Evolutionary conservation across 1,140 invertebrate species (phyloP).

Genomic region (Drosophila littoralis): DNA sequence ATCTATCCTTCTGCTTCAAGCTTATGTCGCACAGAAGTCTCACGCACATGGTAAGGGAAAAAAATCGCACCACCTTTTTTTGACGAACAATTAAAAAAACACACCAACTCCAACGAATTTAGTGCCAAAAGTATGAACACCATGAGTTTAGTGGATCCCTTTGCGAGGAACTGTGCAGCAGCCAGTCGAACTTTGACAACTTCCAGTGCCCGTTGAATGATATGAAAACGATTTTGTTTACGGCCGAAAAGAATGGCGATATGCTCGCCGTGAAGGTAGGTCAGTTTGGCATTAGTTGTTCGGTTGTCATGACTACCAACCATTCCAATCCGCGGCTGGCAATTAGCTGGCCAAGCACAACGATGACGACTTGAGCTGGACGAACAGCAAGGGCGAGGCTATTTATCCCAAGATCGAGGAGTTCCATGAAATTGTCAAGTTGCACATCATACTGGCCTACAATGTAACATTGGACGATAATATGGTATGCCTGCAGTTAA

Average conservation of each 20-base stretch:
- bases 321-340: neutral
- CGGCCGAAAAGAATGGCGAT: slow-evolving; percentile 76
- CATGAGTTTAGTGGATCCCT: slow-evolving; percentile 74
- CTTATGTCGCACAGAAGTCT: slow-evolving; percentile 77
- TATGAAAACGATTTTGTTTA: slow-evolving; percentile 75
- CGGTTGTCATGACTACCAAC: slow-evolving; percentile 36
- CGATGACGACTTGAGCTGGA: slow-evolving; percentile 75
- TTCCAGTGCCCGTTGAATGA: slow-evolving; percentile 74
- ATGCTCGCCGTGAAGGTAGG: slow-evolving; percentile 78
- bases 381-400: slow-evolving; percentile 59
- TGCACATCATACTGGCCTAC: slow-evolving; percentile 77
- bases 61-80: no score
- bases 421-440: slow-evolving; percentile 78
- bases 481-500: slow-evolving; percentile 52
- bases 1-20: slow-evolving; percentile 79
- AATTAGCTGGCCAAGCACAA: slow-evolving; percentile 68
- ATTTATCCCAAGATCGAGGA: slow-evolving; percentile 78
- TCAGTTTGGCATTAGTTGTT: slow-evolving; percentile 27
- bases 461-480: slow-evolving; percentile 83
- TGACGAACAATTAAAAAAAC: no score
- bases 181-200: slow-evolving; percentile 63
- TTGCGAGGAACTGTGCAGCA: slow-evolving; percentile 73
- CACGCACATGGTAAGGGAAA: slow-evolving; percentile 67
- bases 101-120: no score
- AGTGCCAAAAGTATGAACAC: slow-evolving; percentile 75